These are phyloP conservation scores for Siniperca chuatsi DNA, from an alignment of 2,113 vertebrate species.

Conservation along the genomic window DNA sequence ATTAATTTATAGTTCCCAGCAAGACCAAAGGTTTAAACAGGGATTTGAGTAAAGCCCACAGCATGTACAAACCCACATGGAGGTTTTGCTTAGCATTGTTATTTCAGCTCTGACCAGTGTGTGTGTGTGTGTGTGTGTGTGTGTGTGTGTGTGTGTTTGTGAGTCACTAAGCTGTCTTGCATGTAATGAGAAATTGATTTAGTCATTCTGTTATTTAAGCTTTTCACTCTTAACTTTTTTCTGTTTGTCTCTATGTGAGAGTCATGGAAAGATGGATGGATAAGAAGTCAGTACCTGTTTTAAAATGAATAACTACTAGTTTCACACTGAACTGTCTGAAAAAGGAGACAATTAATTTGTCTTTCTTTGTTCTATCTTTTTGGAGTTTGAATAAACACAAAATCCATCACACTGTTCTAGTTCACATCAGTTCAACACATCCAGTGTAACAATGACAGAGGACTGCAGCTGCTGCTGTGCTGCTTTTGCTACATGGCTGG, in stretches of 20 bases:
- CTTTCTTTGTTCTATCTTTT: neutral
- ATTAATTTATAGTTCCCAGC: constrained; percentile 48
- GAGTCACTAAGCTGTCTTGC: constrained; percentile 15
- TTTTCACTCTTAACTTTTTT: neutral
- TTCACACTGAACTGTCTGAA: neutral
- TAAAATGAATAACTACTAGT: neutral
- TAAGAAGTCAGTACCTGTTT: neutral
- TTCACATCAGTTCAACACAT: too few relatives aligned
- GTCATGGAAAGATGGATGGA: constrained; percentile 2
- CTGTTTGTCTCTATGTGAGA: neutral
- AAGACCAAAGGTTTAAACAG: constrained; percentile 31
- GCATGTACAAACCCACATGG: constrained; percentile 25
- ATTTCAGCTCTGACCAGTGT: constrained; percentile 20
- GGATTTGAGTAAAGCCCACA: constrained; percentile 56
- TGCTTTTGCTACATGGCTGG: too few relatives aligned
- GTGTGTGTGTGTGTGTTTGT: neutral
- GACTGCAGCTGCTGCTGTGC: neutral
- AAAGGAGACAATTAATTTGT: neutral
- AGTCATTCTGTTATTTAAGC: constrained; percentile 18
- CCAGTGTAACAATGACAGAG: neutral
- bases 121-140: constrained; percentile 10
- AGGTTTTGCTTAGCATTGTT: constrained; percentile 22
- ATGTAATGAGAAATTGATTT: constrained; percentile 49
- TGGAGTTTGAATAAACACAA: neutral
- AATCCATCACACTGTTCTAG: too few relatives aligned